Conservation (phyloP, 2,888 invertebrate species). For the Choristoneura rosaceana region DNA sequence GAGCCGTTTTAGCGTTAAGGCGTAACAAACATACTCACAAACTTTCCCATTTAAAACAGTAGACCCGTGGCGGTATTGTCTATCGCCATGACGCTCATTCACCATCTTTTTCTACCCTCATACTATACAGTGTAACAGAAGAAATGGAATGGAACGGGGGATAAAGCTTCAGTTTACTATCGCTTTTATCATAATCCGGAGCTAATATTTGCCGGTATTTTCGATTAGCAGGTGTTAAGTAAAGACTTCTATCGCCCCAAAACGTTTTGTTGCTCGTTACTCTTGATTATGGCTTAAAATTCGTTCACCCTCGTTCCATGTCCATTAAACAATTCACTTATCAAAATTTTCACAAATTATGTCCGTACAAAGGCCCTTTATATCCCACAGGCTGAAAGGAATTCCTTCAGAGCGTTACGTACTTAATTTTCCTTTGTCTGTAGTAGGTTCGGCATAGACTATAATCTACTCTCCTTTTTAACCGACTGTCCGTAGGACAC, state of each 20-base stretch:
- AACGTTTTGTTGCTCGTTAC: not conserved
- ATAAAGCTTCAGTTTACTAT: no score
- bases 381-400: slow-evolving; percentile 26
- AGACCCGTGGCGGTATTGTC: no score
- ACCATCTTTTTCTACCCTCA: no score
- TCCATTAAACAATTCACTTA: slow-evolving; percentile 31
- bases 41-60: no score
- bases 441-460: slow-evolving; percentile 9
- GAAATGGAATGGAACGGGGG: no score
- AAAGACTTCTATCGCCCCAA: not conserved
- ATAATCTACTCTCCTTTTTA: not conserved
- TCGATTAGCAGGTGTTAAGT: not conserved
- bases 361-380: slow-evolving; percentile 28
- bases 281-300: not conserved
- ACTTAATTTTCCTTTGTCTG: slow-evolving; percentile 30
- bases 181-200: not conserved
- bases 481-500: not conserved
- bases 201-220: not conserved
- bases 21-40: no score
- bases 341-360: slow-evolving; percentile 35
- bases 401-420: slow-evolving; percentile 24
- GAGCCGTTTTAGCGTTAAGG: no score
- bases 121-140: no score
- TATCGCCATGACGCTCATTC: no score
- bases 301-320: not conserved